Base-by-base conservation (phyloP, 2,113 vertebrate genomes). In the Burhinus bistriatus region DNA sequence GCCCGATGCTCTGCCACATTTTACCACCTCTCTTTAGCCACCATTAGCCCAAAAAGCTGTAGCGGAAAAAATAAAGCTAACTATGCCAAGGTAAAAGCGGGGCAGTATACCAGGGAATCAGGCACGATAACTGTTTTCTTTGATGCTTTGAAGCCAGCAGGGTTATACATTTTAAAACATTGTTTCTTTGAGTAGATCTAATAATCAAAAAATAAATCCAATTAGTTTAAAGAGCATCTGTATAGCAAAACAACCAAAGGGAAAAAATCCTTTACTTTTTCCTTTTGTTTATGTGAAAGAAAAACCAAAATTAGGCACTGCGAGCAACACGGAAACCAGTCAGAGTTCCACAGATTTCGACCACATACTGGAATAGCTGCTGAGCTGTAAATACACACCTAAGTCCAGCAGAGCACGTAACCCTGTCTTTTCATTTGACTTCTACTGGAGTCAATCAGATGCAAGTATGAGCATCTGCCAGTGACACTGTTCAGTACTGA, bases 1-100 rank as follows among this genome's bases (percentile, higher is more conserved):
- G n/a, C 11, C 40, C 0, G 0, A 49, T 15, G 62, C 26, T 47
- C 38, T 1, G 2, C 45, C 2, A 4, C 1, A 0, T 84, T 83
- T 54, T 59, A 72, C 25, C 42, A 40, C 8, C 12, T 82, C 16
- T 82, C 16, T 64, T 34, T 13, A 69, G 9, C 17, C 20, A 22
- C 27, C 25, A 9, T 55, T 9, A 58, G n/a, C 42, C 6, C 8
- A 65, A 68, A 79, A 64, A 36, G 15, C 30, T 62, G 12, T 15
- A 68, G 36, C 2, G 2, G n/a, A 80, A 16, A 62, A 80, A 76
- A 64, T 11, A 38, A 65, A 93, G 15, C 11, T 42, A 52, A 38
- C 22, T 30, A 12, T 9, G 26, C 9, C 27, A 38, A 27, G 26
- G 22, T n/a, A 58, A 55, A 90, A 93, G 49, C 16, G 58, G 29